Conservation (phyloP, 2,797 vertebrate species). For the Arvicola amphibius region DNA sequence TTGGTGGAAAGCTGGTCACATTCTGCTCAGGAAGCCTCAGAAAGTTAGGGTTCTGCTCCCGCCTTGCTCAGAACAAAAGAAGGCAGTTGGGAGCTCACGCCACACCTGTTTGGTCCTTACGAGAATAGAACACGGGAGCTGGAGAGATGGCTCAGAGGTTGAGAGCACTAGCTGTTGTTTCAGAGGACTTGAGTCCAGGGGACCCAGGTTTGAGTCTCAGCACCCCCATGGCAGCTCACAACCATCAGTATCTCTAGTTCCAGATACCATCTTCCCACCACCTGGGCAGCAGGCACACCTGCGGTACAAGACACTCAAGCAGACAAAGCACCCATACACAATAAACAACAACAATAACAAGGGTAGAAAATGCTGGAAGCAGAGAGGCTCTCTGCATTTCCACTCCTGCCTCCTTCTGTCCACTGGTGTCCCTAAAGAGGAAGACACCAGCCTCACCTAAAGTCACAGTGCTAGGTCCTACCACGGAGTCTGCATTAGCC, state of each 20-base stretch:
- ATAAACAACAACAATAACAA: neutral
- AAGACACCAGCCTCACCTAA: neutral
- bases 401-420: neutral
- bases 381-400: neutral
- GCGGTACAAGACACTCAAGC: neutral
- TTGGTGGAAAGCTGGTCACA: neutral
- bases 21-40: neutral
- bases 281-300: neutral
- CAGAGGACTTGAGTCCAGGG: neutral
- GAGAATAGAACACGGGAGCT: neutral
- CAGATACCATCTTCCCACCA: neutral
- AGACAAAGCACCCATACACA: neutral
- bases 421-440: neutral
- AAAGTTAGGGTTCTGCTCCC: neutral
- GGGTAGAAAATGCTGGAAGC: neutral
- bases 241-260: neutral
- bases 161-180: neutral
- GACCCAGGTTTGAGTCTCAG: neutral
- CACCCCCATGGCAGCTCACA: neutral
- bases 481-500: neutral
- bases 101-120: neutral
- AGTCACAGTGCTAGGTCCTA: neutral
- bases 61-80: neutral
- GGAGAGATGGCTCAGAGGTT: neutral
- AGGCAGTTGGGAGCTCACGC: neutral